These are phyloP conservation scores for Caenorhabditis brenneri DNA, from an alignment of 1,140 invertebrate genomes.

Conservation along the genomic window DNA sequence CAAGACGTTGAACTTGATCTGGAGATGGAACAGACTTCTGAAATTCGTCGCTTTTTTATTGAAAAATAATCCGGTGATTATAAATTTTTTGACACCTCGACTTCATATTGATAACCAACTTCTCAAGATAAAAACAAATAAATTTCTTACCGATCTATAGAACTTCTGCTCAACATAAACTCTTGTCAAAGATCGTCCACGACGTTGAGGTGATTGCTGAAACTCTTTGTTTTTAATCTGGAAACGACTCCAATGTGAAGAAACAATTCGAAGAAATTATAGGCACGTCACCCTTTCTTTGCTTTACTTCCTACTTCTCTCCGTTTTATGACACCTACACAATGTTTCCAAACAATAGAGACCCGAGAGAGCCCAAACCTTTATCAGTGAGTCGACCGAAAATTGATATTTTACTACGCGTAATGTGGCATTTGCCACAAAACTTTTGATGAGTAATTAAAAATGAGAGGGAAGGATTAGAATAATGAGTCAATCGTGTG, in stretches of 20 bases:
- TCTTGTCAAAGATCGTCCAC: slow-evolving; percentile 38
- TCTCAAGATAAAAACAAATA: not conserved
- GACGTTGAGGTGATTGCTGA: not conserved
- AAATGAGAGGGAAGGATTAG: not conserved
- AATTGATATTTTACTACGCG: slow-evolving; percentile 9
- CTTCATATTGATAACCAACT: not conserved
- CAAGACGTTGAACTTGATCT: not conserved
- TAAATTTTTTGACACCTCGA: not conserved
- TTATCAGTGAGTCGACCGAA: slow-evolving; percentile 10
- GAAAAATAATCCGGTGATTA: not conserved
- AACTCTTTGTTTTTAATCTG: not conserved
- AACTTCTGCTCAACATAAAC: slow-evolving; percentile 37
- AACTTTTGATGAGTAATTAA: slow-evolving; percentile 26
- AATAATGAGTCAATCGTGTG: not conserved
- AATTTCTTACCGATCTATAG: slow-evolving; percentile 18
- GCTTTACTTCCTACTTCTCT: not conserved
- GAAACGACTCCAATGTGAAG: too few species aligned
- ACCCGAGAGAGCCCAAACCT: not conserved
- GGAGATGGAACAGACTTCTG: slow-evolving; percentile 42
- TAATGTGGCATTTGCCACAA: slow-evolving; percentile 9
- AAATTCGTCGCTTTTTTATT: not conserved
- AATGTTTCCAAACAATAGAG: not conserved
- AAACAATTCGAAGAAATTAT: not conserved
- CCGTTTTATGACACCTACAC: slow-evolving; percentile 19
- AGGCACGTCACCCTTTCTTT: not conserved